Conservation (phyloP, 2,888 invertebrate genomes). For the Dermolepida albohirtum region DNA sequence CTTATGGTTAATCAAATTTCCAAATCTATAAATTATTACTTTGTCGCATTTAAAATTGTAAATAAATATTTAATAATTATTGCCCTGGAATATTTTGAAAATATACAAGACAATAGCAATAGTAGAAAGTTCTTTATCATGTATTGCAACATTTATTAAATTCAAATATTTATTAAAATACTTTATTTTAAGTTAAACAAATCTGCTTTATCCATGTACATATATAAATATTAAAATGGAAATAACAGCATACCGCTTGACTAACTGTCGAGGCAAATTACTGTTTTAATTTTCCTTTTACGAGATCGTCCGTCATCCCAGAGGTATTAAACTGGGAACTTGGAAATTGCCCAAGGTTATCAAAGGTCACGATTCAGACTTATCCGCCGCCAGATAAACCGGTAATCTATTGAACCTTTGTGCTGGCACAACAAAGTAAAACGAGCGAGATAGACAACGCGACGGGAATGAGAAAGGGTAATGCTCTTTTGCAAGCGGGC, state of each 20-base stretch:
- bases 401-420: slow-evolving; percentile 38
- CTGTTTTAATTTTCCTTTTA: slow-evolving; percentile 33
- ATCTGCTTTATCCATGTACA: no score
- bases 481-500: slow-evolving; percentile 16
- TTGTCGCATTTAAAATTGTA: no score
- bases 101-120: no score
- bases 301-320: slow-evolving; percentile 36
- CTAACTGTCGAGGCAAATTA: slow-evolving; percentile 26
- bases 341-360: slow-evolving; percentile 42
- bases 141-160: no score
- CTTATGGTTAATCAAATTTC: no score
- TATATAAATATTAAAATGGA: slow-evolving; percentile 17
- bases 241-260: slow-evolving; percentile 18
- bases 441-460: slow-evolving; percentile 15
- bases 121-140: no score
- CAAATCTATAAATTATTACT: no score
- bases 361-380: slow-evolving; percentile 40
- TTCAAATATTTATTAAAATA: no score
- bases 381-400: slow-evolving; percentile 39
- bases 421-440: slow-evolving; percentile 37
- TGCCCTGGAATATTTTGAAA: no score
- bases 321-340: slow-evolving; percentile 37
- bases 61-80: no score
- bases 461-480: slow-evolving; percentile 28
- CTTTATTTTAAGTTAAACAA: no score